These are phyloP conservation scores for Corydoras sp. DNA, from an alignment of 2,113 vertebrate genomes.

Conservation along the genomic window DNA sequence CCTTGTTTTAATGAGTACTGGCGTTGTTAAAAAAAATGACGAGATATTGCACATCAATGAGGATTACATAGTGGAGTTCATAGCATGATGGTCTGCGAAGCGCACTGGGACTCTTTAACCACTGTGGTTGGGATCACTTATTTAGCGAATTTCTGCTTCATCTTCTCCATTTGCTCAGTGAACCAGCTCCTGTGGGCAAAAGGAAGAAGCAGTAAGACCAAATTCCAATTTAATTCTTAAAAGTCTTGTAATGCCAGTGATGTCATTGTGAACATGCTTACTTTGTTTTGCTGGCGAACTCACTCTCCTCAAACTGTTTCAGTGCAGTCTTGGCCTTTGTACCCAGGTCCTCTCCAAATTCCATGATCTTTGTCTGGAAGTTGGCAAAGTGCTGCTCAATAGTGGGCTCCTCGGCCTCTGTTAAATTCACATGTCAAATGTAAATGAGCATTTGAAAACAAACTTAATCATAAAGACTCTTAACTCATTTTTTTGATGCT, in stretches of 20 bases:
- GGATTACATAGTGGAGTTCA: too few relatives aligned
- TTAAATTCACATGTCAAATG: neutral
- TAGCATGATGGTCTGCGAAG: too few relatives aligned
- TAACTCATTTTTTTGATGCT: neutral
- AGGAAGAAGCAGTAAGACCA: neutral
- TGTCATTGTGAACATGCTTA: slow-evolving; percentile 31
- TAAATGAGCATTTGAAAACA: neutral
- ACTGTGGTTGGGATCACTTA: neutral
- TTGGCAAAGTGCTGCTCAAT: slow-evolving; percentile 21
- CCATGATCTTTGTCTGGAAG: slow-evolving; percentile 18
- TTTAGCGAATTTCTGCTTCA: slow-evolving; percentile 28
- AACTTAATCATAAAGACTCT: neutral
- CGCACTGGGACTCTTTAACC: too few relatives aligned
- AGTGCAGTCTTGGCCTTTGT: slow-evolving; percentile 31
- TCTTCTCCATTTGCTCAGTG: accelerated
- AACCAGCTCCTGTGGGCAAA: slow-evolving; percentile 53
- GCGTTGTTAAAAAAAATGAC: too few relatives aligned
- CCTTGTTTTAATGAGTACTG: too few relatives aligned
- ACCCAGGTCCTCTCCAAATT: neutral
- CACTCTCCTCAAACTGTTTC: neutral
- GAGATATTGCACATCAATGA: too few relatives aligned
- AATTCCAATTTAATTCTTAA: neutral
- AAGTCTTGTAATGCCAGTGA: neutral
- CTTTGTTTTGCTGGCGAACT: slow-evolving; percentile 38
- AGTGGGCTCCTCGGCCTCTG: slow-evolving; percentile 57